These are phyloP conservation scores for Todiramphus chloris DNA, from an alignment of 2,113 vertebrate species.

Conservation along the genomic window DNA sequence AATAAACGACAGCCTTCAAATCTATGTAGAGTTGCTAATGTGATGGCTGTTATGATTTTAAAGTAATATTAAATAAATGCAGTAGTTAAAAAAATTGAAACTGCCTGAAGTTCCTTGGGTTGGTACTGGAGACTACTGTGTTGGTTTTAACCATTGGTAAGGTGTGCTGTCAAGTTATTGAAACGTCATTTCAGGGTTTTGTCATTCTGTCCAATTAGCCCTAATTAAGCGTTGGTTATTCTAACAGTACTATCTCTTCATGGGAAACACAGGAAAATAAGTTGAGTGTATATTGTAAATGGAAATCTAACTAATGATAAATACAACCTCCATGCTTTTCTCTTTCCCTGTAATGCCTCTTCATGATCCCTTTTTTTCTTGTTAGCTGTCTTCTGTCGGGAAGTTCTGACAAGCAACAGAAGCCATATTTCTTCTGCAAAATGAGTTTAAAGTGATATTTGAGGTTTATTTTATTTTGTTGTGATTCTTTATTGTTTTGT, in stretches of 20 bases:
- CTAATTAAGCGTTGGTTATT: background rate
- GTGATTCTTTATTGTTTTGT: background rate
- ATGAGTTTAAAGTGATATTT: background rate
- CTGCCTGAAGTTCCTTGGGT: background rate
- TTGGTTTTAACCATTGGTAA: background rate
- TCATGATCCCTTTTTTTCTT: background rate
- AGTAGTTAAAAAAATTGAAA: background rate
- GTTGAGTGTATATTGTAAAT: background rate
- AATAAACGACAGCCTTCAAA: background rate
- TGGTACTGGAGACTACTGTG: background rate
- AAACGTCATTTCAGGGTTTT: background rate
- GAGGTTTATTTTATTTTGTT: background rate
- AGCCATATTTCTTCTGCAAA: background rate
- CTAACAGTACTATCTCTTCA: background rate
- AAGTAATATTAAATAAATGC: background rate
- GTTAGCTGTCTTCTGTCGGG: background rate
- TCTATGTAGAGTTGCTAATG: background rate
- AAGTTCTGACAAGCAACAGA: background rate
- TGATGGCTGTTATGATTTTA: background rate
- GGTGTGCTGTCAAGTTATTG: background rate
- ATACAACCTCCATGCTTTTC: background rate
- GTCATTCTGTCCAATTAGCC: background rate
- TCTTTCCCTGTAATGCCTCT: background rate
- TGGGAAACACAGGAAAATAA: background rate
- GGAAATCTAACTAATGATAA: background rate